Percentiles rank a stretch among this genome's conserved stretches.
Conservation (phyloP, 2,888 invertebrate genomes). For the Galerucella calmariensis region DNA sequence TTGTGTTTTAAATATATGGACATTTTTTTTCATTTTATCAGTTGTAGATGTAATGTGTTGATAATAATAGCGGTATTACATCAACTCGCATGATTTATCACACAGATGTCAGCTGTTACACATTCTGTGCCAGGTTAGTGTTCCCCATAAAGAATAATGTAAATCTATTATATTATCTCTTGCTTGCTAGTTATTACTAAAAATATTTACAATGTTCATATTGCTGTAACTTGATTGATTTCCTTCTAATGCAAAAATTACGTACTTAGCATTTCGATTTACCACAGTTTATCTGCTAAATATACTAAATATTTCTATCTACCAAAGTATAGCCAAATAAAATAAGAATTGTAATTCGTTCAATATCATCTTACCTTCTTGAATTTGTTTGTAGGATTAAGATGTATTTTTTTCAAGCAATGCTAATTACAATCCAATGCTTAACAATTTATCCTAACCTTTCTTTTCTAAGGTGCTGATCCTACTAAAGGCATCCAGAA, state of each 20-base stretch:
- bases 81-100: conserved; percentile 63
- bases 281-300: not conserved
- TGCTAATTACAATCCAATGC: not conserved
- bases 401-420: not conserved
- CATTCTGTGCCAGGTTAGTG: conserved; percentile 68
- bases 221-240: not conserved
- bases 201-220: not conserved
- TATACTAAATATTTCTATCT: not conserved
- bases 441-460: conserved; percentile 35
- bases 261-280: not conserved
- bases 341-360: not conserved
- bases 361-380: not conserved
- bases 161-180: not conserved
- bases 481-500: conserved; percentile 84
- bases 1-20: conserved; percentile 44
- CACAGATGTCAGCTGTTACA: conserved; percentile 69
- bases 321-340: not conserved
- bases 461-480: conserved; percentile 76
- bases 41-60: conserved; percentile 50
- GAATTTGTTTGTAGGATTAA: not conserved
- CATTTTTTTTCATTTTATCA: conserved; percentile 42
- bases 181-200: conserved; percentile 6
- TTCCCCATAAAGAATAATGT: not conserved
- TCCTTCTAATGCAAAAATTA: not conserved
- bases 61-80: conserved; percentile 48